These are phyloP conservation scores for Drosophila nr. fundita DNA, from an alignment of 2,888 invertebrate species.

Conservation along the genomic window DNA sequence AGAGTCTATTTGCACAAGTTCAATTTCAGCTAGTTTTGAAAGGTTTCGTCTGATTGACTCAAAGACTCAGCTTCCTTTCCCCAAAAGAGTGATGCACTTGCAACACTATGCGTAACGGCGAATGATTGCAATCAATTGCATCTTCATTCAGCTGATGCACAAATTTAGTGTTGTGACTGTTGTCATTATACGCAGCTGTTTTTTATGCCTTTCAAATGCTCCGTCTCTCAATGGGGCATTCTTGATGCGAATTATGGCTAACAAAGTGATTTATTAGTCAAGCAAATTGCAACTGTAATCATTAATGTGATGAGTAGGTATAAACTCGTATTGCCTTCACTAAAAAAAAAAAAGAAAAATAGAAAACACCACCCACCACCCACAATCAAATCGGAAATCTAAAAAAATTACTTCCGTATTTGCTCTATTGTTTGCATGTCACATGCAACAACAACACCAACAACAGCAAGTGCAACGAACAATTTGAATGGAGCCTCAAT, in stretches of 20 bases:
- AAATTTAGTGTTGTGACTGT: slow-evolving; percentile 1
- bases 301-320: slow-evolving; percentile 18
- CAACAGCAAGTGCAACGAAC: slow-evolving; percentile 14
- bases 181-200: slow-evolving; percentile 14
- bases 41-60: not conserved
- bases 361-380: slow-evolving; percentile 24
- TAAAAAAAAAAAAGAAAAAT: not conserved
- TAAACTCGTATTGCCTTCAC: slow-evolving; percentile 15
- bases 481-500: slow-evolving; percentile 26
- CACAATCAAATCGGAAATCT: slow-evolving; percentile 32
- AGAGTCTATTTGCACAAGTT: not conserved
- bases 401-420: slow-evolving; percentile 47
- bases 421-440: slow-evolving; percentile 54
- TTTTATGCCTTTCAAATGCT: not conserved
- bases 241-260: slow-evolving; percentile 11
- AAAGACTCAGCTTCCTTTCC: not conserved
- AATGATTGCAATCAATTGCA: not conserved
- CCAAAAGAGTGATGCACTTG: not conserved
- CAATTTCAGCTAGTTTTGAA: not conserved
- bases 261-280: slow-evolving; percentile 9
- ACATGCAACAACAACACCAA: slow-evolving; percentile 43
- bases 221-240: slow-evolving; percentile 12
- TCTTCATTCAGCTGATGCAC: not conserved
- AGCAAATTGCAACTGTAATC: slow-evolving; percentile 10
- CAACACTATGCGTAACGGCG: not conserved